A percentile compares a stretch with the other conserved stretches of the same genome.
These are phyloP conservation scores for Hermetia illucens DNA, from an alignment of 1,140 invertebrate species.

Conservation along the genomic window DNA sequence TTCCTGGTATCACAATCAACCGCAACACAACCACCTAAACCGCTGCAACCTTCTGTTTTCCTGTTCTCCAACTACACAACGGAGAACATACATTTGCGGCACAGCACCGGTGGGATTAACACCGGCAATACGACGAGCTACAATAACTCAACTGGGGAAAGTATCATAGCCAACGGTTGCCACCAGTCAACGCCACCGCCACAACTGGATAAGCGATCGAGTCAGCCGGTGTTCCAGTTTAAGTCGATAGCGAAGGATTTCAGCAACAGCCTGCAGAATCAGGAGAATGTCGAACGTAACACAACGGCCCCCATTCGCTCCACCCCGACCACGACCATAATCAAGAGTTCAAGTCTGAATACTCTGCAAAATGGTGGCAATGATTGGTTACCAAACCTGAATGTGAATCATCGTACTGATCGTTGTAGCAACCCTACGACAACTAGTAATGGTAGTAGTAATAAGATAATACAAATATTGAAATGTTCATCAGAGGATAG, in stretches of 20 bases:
- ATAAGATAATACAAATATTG: constrained; percentile 1
- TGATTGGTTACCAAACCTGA: background rate
- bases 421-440: constrained; percentile 4
- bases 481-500: constrained; percentile 11
- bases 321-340: constrained; percentile 11
- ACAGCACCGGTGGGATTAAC: too few relatives aligned
- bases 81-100: too few relatives aligned
- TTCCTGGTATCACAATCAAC: background rate
- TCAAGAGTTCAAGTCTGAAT: constrained; percentile 5
- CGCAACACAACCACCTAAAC: constrained; percentile 9
- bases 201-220: constrained; percentile 1
- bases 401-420: background rate
- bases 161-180: constrained; percentile 16
- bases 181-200: constrained; percentile 9
- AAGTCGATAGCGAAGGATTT: constrained; percentile 8
- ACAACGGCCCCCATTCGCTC: constrained; percentile 17
- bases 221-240: background rate
- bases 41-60: constrained; percentile 23
- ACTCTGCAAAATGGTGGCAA: background rate
- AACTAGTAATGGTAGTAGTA: constrained; percentile 3
- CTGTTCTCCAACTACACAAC: constrained; percentile 28
- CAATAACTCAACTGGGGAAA: too few relatives aligned
- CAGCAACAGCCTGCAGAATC: constrained; percentile 5
- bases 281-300: background rate
- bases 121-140: too few relatives aligned